Percentiles rank a stretch among this genome's conserved stretches.
Evolutionary conservation across 1,140 invertebrate genomes (phyloP).

Genomic region (Drosophila lacteicornis): DNA sequence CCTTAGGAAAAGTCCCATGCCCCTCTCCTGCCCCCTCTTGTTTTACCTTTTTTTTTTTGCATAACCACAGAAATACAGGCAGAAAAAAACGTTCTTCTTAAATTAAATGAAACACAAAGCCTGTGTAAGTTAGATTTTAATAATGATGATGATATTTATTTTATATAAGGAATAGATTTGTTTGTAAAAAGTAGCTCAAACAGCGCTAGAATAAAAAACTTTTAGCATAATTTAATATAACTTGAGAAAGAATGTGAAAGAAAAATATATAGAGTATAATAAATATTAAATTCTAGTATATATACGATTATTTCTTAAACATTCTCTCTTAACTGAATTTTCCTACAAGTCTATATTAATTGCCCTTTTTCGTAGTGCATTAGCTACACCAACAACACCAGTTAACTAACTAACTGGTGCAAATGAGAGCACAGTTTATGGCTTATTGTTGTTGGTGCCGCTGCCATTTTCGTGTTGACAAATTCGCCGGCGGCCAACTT

Average conservation of each 20-base stretch:
- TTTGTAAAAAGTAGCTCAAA: neutral
- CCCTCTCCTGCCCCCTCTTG: neutral
- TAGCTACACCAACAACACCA: slow-evolving; percentile 2
- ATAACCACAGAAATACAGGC: slow-evolving; percentile 60
- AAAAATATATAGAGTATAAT: no score
- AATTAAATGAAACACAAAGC: no score
- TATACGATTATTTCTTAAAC: neutral
- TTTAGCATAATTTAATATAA: no score
- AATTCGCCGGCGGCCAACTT: slow-evolving; percentile 67
- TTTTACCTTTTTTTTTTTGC: slow-evolving; percentile 49
- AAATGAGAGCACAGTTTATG: slow-evolving; percentile 77
- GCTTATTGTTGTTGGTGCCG: slow-evolving; percentile 45
- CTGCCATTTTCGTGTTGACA: slow-evolving; percentile 61
- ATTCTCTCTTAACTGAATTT: no score
- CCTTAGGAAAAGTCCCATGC: slow-evolving; percentile 10
- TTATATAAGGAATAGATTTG: no score
- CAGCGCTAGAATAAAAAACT: no score
- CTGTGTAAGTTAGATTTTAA: no score
- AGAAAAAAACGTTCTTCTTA: slow-evolving; percentile 8
- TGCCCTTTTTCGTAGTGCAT: slow-evolving; percentile 9
- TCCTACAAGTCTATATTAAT: no score
- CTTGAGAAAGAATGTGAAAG: no score
- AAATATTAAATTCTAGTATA: neutral
- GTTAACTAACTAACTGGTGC: slow-evolving; percentile 61
- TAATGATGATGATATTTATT: no score